Evolutionary conservation across 2,888 invertebrate species (phyloP).

Genomic region (Drosophila paramelanica): DNA sequence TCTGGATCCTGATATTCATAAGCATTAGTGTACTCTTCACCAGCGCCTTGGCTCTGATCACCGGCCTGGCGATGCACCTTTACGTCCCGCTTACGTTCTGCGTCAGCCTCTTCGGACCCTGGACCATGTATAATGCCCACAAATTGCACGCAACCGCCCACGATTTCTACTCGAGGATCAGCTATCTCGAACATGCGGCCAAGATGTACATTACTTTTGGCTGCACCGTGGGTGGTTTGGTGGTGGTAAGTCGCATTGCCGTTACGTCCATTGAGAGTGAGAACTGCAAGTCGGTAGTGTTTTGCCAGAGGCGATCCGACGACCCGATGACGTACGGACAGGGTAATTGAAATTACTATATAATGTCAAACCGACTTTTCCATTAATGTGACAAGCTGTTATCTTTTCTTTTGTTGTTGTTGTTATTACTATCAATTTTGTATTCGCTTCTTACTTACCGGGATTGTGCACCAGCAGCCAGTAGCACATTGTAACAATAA

Average conservation of each 20-base stretch:
- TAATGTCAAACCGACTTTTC: not conserved
- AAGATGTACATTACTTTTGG: conserved; percentile 56
- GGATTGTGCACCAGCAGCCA: conserved; percentile 89
- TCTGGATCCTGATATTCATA: conserved; percentile 57
- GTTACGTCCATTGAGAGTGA: conserved; percentile 31
- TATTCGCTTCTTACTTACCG: conserved; percentile 84
- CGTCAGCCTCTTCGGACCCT: conserved; percentile 64
- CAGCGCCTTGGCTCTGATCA: conserved; percentile 32
- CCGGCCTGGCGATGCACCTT: conserved; percentile 41
- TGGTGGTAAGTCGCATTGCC: conserved; percentile 25
- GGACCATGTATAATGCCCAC: conserved; percentile 63
- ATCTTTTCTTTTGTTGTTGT: too few species aligned
- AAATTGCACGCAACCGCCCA: conserved; percentile 23
- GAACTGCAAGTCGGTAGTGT: conserved; percentile 19
- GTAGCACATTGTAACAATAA: conserved; percentile 85
- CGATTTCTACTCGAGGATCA: not conserved
- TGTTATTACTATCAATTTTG: not conserved
- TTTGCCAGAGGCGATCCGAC: conserved; percentile 22
- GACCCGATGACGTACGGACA: not conserved
- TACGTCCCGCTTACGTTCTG: conserved; percentile 51
- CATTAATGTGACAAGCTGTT: too few species aligned
- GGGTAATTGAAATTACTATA: conserved; percentile 1
- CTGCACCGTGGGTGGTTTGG: conserved; percentile 42
- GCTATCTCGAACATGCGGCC: conserved; percentile 46
- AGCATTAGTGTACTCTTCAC: conserved; percentile 40